Percentiles rank a stretch among this genome's conserved stretches.
These are phyloP conservation scores for Heteromyza rotundicornis DNA, from an alignment of 2,888 invertebrate genomes.

Conservation along the genomic window DNA sequence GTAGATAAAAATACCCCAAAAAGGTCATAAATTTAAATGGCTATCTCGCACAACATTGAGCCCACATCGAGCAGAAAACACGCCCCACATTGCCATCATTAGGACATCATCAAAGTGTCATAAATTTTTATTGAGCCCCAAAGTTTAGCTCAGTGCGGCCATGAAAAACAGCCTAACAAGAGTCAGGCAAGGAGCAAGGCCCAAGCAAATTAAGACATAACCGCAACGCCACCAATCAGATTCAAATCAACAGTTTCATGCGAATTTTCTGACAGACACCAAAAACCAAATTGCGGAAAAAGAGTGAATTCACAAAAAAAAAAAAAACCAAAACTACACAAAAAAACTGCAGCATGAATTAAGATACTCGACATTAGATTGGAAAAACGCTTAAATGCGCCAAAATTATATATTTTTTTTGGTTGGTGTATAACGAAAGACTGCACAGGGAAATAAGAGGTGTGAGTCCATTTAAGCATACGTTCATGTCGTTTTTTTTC, in stretches of 20 bases:
- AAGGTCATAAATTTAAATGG: too few relatives aligned
- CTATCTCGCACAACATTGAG: too few relatives aligned
- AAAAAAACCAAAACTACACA: not conserved
- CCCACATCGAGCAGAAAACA: too few relatives aligned
- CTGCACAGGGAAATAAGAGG: too few relatives aligned
- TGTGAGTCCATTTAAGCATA: not conserved
- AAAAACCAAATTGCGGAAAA: not conserved
- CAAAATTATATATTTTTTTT: not conserved
- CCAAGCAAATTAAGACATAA: conserved; percentile 15
- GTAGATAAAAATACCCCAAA: too few relatives aligned
- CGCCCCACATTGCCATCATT: not conserved
- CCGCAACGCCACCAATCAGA: conserved; percentile 3
- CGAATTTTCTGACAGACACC: not conserved
- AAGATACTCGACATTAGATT: conserved; percentile 1
- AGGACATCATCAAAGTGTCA: conserved; percentile 7
- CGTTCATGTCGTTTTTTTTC: not conserved
- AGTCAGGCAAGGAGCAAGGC: not conserved
- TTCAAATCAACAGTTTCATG: conserved; percentile 8
- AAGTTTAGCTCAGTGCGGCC: not conserved
- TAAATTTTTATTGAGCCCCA: conserved; percentile 5
- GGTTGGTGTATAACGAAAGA: not conserved
- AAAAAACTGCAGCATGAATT: not conserved
- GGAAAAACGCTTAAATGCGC: not conserved
- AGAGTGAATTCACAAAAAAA: not conserved
- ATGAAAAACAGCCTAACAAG: not conserved